Conservation (phyloP, 2,113 vertebrate genomes). For the Rhipidura dahli region DNA sequence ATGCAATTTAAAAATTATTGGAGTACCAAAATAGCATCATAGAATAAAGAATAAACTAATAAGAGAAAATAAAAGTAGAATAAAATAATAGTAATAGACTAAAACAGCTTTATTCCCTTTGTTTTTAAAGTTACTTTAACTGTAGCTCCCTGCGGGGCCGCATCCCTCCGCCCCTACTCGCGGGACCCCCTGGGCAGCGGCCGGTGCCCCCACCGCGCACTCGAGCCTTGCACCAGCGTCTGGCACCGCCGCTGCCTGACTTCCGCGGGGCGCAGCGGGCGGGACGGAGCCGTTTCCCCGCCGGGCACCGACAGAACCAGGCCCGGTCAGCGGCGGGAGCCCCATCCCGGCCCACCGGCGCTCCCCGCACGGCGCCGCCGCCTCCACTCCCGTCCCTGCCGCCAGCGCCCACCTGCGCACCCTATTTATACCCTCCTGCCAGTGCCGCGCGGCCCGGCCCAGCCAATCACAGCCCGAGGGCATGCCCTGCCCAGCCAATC, state of each 20-base stretch:
- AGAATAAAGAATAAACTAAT: neutral
- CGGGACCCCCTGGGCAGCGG: neutral
- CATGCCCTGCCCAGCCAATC: neutral
- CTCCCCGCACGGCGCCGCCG: rapidly evolving
- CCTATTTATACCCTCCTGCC: rapidly evolving
- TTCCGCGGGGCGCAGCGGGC: neutral
- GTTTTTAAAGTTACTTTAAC: neutral
- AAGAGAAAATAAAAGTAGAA: neutral
- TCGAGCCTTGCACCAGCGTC: neutral
- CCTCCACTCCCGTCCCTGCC: rapidly evolving
- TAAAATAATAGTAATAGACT: neutral
- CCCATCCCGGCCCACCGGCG: neutral
- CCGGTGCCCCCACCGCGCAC: neutral
- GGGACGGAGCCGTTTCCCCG: neutral
- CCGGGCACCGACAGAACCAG: neutral
- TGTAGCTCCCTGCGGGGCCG: neutral
- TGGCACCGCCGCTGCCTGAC: neutral
- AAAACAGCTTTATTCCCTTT: neutral
- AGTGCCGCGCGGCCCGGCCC: rapidly evolving
- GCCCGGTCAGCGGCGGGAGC: too few species aligned
- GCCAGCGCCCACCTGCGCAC: rapidly evolving
- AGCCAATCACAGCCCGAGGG: neutral
- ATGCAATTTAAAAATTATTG: neutral
- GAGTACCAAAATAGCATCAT: neutral
- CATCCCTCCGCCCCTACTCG: neutral